These are phyloP conservation scores for Corticium candelabrum DNA, from an alignment of 37 sponge, comb jelly and placozoan species.

Conservation along the genomic window DNA sequence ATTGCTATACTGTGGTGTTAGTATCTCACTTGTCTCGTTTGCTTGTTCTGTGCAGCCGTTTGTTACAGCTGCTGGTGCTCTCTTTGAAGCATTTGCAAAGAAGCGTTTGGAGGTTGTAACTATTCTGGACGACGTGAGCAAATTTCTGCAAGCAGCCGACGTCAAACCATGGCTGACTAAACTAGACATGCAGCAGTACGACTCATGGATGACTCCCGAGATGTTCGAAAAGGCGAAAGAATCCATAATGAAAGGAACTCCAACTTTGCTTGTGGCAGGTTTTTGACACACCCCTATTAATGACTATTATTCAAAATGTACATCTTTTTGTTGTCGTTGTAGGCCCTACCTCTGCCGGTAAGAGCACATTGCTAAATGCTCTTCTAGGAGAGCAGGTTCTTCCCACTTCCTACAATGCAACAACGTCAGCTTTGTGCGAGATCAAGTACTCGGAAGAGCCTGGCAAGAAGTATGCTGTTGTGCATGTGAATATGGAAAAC, in stretches of 20 bases:
- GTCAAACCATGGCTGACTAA: too few relatives aligned
- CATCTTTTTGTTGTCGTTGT: neutral
- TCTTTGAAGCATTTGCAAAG: too few relatives aligned
- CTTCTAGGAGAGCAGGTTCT: neutral
- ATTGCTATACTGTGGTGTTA: too few relatives aligned
- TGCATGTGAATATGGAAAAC: neutral
- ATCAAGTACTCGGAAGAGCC: neutral
- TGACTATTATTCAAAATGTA: too few relatives aligned
- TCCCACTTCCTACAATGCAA: neutral
- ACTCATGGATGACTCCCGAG: neutral
- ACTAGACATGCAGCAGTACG: too few relatives aligned
- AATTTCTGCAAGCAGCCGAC: too few relatives aligned
- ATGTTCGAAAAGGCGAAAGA: neutral
- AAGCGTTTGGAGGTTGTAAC: too few relatives aligned
- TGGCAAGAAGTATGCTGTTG: neutral
- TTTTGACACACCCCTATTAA: too few relatives aligned
- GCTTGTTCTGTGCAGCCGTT: too few relatives aligned
- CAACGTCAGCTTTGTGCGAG: neutral
- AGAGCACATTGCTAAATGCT: neutral
- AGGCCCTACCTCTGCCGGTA: neutral
- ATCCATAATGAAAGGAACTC: neutral
- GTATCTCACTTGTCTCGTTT: too few relatives aligned
- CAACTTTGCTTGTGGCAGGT: neutral
- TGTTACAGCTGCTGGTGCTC: too few relatives aligned
- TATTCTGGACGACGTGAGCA: too few relatives aligned